Conservation (phyloP, 2,113 vertebrate genomes). For the Cervus canadensis region DNA sequence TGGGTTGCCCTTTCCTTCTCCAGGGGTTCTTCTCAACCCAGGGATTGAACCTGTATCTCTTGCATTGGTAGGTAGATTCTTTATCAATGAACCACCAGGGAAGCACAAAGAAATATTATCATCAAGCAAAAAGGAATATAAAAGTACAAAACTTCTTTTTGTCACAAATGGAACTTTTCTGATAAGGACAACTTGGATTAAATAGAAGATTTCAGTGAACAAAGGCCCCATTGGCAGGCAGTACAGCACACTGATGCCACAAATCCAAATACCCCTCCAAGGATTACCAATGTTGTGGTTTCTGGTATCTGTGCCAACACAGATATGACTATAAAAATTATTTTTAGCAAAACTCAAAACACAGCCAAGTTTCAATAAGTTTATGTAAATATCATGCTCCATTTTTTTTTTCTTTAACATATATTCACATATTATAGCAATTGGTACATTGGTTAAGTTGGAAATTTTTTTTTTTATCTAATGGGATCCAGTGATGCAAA, state of each 20-base stretch:
- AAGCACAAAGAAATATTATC: background rate
- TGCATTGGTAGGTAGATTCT: background rate
- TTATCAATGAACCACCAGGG: background rate
- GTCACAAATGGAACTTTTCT: background rate
- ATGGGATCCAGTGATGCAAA: background rate
- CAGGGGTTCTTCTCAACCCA: background rate
- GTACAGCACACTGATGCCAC: conserved; percentile 44
- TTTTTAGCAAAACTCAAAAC: background rate
- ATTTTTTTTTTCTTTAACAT: background rate
- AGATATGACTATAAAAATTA: conserved; percentile 67
- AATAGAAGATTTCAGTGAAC: conserved; percentile 82
- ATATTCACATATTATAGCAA: background rate
- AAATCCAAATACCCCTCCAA: conserved; percentile 81
- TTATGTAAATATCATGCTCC: background rate
- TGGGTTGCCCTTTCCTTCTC: background rate
- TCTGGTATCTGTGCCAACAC: conserved; percentile 77
- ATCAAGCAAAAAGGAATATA: conserved; percentile 6
- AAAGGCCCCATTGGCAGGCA: conserved; percentile 62
- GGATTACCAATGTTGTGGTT: conserved; percentile 66
- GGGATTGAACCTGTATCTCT: background rate
- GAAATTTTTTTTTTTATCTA: background rate
- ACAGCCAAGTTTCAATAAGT: background rate
- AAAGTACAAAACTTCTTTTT: background rate
- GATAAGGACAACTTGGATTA: conserved; percentile 59
- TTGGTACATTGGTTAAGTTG: background rate